These are phyloP conservation scores for Callipepla californica DNA, from an alignment of 2,113 vertebrate species.

Conservation along the genomic window DNA sequence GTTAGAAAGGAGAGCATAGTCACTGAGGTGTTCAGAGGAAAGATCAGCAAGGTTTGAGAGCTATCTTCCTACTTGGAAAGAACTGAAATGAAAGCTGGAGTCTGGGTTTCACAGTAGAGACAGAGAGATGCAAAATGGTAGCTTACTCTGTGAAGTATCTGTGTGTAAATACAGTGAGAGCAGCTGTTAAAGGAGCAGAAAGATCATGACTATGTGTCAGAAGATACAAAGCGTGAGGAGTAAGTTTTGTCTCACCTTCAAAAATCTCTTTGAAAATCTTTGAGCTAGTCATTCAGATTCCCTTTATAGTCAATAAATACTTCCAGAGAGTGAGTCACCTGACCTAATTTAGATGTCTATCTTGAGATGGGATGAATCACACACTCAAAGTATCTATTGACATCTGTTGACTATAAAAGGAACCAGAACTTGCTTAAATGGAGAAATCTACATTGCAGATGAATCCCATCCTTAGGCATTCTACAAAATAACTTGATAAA, in stretches of 20 bases:
- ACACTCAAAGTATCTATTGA: slow-evolving; percentile 62
- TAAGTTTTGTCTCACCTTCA: slow-evolving; percentile 18
- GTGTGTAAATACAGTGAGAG: background rate
- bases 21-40: background rate
- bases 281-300: slow-evolving; percentile 53
- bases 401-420: slow-evolving; percentile 75
- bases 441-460: slow-evolving; percentile 26
- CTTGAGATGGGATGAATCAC: slow-evolving; percentile 73
- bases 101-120: background rate
- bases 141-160: background rate
- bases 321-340: slow-evolving; percentile 71
- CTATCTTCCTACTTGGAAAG: background rate
- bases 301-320: slow-evolving; percentile 63
- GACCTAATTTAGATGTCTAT: slow-evolving; percentile 66
- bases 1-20: background rate
- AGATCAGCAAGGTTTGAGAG: background rate
- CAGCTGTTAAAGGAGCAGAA: background rate
- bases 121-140: background rate
- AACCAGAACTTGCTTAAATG: slow-evolving; percentile 42
- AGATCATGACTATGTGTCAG: background rate
- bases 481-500: slow-evolving; percentile 13
- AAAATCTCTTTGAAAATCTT: background rate
- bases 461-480: slow-evolving; percentile 5
- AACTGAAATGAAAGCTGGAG: background rate
- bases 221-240: background rate